phyloP scores from a whole-genome alignment of 2,888 invertebrate genomes.

The Drosophila conformis region DNA sequence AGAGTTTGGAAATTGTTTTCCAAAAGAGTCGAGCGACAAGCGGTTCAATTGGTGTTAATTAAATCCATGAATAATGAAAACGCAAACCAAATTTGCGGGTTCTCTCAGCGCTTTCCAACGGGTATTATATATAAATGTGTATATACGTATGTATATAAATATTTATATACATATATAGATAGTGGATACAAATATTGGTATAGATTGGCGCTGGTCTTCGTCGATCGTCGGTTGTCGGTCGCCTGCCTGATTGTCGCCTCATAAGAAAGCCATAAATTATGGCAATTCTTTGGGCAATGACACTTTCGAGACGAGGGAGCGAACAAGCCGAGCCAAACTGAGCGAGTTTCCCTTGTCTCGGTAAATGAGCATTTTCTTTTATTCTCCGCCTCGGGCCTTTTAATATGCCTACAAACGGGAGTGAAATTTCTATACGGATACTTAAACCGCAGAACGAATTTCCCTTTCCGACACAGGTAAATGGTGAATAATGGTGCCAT shows the following conservation, averaged over 20 bases:
- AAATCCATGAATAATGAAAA: constrained; percentile 84
- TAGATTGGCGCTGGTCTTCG: constrained; percentile 61
- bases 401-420: constrained; percentile 67
- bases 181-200: constrained; percentile 41
- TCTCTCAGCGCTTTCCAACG: constrained; percentile 15
- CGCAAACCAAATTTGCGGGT: constrained; percentile 64
- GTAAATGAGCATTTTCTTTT: constrained; percentile 56
- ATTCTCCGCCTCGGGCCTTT: constrained; percentile 38
- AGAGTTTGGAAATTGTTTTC: constrained; percentile 64
- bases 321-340: constrained; percentile 39
- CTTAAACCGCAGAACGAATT: constrained; percentile 81
- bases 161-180: constrained; percentile 5
- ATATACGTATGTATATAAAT: not conserved
- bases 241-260: constrained; percentile 69
- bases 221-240: constrained; percentile 33
- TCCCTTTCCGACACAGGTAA: constrained; percentile 54
- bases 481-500: constrained; percentile 40
- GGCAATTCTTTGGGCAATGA: constrained; percentile 75
- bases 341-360: constrained; percentile 58
- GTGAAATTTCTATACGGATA: constrained; percentile 68
- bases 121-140: not conserved
- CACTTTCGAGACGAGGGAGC: constrained; percentile 73
- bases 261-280: constrained; percentile 83
- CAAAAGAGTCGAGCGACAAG: constrained; percentile 80
- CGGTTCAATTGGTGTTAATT: constrained; percentile 86